phyloP scores from a whole-genome alignment of 2,888 invertebrate species.

The Griposia aprilina region DNA sequence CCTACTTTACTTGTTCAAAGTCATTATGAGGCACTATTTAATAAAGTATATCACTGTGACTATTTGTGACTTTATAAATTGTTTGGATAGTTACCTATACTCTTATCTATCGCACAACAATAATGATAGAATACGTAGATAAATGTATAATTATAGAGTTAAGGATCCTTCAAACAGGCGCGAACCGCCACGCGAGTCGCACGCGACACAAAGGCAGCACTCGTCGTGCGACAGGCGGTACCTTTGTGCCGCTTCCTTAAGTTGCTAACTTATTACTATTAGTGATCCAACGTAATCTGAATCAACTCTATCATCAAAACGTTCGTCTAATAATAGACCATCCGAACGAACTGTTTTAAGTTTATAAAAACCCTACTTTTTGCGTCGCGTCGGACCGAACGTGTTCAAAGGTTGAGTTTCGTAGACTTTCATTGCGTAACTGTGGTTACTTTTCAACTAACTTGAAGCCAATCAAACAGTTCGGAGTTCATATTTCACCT shows the following conservation, averaged over 20 bases:
- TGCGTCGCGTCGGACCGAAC: background rate
- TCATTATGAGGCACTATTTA: background rate
- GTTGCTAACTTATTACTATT: background rate
- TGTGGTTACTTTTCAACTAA: background rate
- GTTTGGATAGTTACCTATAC: background rate
- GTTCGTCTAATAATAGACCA: conserved; percentile 3
- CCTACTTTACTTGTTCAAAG: background rate
- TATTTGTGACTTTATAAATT: background rate
- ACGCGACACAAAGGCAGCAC: no score
- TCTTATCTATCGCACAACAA: conserved; percentile 1
- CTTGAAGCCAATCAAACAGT: background rate
- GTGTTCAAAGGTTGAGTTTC: background rate
- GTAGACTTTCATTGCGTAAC: background rate
- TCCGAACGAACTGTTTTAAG: background rate
- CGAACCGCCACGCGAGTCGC: no score
- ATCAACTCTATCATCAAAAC: conserved; percentile 7
- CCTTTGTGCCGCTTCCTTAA: no score
- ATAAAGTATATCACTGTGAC: conserved; percentile 10
- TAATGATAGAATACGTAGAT: background rate
- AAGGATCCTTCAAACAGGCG: no score
- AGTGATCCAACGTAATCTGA: background rate
- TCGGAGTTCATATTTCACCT: background rate
- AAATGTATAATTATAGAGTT: background rate
- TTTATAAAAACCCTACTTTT: background rate
- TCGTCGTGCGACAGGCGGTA: no score